These are phyloP conservation scores for Myotis planiceps DNA, from an alignment of 2,797 vertebrate species.

Conservation along the genomic window DNA sequence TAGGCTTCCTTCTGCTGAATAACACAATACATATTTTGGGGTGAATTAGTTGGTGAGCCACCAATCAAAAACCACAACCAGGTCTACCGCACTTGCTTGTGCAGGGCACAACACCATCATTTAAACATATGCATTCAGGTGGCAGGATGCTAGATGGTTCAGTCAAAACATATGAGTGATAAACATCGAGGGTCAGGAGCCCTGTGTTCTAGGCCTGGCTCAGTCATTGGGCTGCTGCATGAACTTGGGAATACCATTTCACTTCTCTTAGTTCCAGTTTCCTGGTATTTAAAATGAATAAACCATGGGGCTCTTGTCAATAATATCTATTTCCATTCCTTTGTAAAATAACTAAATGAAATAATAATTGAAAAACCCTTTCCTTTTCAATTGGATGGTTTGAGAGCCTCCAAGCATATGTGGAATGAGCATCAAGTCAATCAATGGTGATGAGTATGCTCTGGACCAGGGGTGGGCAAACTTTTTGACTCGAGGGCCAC, in stretches of 20 bases:
- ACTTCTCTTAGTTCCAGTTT: neutral
- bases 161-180: neutral
- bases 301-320: neutral
- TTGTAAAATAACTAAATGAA: conserved; percentile 4
- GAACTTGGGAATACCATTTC: neutral
- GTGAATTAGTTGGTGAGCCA: neutral
- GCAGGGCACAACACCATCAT: neutral
- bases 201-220: neutral
- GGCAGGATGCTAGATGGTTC: neutral
- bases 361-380: neutral
- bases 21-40: neutral
- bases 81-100: neutral
- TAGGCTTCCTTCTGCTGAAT: neutral
- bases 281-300: neutral
- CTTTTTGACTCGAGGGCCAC: no score
- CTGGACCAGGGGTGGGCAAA: no score
- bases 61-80: neutral
- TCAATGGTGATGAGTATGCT: neutral
- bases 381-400: neutral
- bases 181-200: neutral
- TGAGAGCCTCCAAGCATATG: neutral
- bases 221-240: neutral
- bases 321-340: neutral
- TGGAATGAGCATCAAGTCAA: neutral
- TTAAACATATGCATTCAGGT: neutral